These are phyloP conservation scores for Noctuana brunneofusca DNA, from an alignment of 2,888 invertebrate genomes.

Conservation along the genomic window DNA sequence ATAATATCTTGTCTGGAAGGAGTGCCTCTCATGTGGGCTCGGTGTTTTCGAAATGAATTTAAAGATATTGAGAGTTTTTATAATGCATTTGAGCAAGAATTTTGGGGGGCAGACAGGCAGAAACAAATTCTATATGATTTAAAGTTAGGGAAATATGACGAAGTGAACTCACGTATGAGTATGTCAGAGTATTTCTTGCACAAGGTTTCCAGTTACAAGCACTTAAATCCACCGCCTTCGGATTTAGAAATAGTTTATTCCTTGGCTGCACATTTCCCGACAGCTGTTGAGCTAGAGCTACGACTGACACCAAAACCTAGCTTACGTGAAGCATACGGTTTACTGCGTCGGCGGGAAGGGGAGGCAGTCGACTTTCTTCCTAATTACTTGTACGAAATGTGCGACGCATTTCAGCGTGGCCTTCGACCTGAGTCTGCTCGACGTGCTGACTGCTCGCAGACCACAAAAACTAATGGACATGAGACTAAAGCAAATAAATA, in stretches of 20 bases:
- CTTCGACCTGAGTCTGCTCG: constrained; percentile 67
- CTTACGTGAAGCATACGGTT: constrained; percentile 72
- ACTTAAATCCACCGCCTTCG: constrained; percentile 72
- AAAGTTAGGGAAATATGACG: constrained; percentile 76
- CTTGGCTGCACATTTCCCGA: constrained; percentile 74
- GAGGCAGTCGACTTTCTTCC: constrained; percentile 72
- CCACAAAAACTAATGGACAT: constrained; percentile 49
- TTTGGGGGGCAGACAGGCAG: constrained; percentile 74
- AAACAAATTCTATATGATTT: constrained; percentile 74
- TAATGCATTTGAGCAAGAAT: constrained; percentile 72
- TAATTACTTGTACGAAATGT: constrained; percentile 79
- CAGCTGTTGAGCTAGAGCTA: constrained; percentile 74
- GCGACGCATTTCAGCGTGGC: constrained; percentile 74
- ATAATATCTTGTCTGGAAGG: constrained; percentile 75
- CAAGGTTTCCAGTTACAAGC: constrained; percentile 75
- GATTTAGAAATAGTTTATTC: constrained; percentile 78
- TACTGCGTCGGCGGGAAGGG: constrained; percentile 74
- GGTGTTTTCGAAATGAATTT: constrained; percentile 72
- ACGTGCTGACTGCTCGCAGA: constrained; percentile 53
- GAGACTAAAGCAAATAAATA: constrained; percentile 47
- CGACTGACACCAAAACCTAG: constrained; percentile 75
- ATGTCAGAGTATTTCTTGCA: constrained; percentile 78
- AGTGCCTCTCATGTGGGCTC: constrained; percentile 75
- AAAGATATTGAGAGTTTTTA: constrained; percentile 65
- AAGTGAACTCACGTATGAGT: constrained; percentile 59